phyloP scores from a whole-genome alignment of 2,797 vertebrate species.

The Myripristis murdjan region DNA sequence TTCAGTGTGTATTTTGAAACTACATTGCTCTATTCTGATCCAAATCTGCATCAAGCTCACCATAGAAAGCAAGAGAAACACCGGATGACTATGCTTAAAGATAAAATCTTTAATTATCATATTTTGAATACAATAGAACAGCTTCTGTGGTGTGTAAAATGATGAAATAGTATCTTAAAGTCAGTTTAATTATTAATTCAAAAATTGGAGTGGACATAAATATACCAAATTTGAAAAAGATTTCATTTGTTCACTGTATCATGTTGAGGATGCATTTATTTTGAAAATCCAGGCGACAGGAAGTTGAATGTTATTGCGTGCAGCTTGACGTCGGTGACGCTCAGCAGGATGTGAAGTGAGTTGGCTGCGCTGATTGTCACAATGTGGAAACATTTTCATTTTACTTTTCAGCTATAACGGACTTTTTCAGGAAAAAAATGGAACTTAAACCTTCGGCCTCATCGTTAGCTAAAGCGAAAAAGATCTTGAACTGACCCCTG shows the following conservation, averaged over 20 bases:
- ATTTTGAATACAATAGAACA: background rate
- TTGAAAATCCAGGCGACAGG: slow-evolving; percentile 15
- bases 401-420: background rate
- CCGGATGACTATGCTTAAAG: slow-evolving; percentile 30
- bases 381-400: too few relatives aligned
- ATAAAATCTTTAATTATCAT: background rate
- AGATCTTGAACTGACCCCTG: background rate
- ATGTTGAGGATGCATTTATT: slow-evolving; percentile 17
- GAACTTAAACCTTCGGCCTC: background rate
- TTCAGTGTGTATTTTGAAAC: too few relatives aligned
- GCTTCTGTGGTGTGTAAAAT: rapidly evolving
- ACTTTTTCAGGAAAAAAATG: background rate
- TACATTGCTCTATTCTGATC: too few relatives aligned
- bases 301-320: background rate
- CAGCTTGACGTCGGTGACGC: background rate
- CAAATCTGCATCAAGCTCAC: background rate
- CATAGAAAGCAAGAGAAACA: background rate
- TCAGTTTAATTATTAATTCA: too few relatives aligned
- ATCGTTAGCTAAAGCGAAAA: background rate
- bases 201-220: too few relatives aligned
- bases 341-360: background rate
- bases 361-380: background rate
- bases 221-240: too few relatives aligned
- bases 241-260: too few relatives aligned
- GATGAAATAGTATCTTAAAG: too few relatives aligned